Percentiles rank a stretch among this genome's conserved stretches.
phyloP scores from a whole-genome alignment of 2,888 invertebrate genomes.

The Brachyopa scutellaris region DNA sequence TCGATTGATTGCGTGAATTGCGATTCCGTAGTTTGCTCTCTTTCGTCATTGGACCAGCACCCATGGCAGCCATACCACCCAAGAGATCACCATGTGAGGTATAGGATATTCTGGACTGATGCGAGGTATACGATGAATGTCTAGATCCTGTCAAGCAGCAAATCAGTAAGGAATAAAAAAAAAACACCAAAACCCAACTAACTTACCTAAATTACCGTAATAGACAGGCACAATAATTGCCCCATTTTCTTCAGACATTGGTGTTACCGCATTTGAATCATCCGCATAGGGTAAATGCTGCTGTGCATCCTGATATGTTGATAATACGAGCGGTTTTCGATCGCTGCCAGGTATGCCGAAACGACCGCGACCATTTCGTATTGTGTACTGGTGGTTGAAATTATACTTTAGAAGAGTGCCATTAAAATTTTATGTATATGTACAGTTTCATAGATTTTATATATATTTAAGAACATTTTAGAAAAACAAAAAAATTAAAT shows the following conservation, averaged over 20 bases:
- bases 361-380: conserved; percentile 90
- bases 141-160: conserved; percentile 86
- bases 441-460: neutral
- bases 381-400: conserved; percentile 86
- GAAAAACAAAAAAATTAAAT: no score
- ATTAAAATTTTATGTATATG: conserved; percentile 24
- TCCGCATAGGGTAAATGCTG: conserved; percentile 98
- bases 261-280: conserved; percentile 98
- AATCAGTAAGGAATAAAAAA: neutral
- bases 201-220: conserved; percentile 90
- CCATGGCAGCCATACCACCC: conserved; percentile 85
- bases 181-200: neutral
- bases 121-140: conserved; percentile 97
- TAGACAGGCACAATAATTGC: conserved; percentile 96
- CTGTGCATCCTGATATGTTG: conserved; percentile 96
- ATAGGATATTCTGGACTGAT: conserved; percentile 95
- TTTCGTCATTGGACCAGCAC: conserved; percentile 86
- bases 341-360: conserved; percentile 92
- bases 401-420: conserved; percentile 64
- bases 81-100: conserved; percentile 96
- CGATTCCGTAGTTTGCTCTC: conserved; percentile 91
- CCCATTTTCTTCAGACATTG: conserved; percentile 98
- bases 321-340: conserved; percentile 95
- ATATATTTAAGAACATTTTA: neutral
- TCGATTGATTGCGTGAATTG: conserved; percentile 88